phyloP scores from a whole-genome alignment of 2,888 invertebrate species.

The Tyria jacobaeae region DNA sequence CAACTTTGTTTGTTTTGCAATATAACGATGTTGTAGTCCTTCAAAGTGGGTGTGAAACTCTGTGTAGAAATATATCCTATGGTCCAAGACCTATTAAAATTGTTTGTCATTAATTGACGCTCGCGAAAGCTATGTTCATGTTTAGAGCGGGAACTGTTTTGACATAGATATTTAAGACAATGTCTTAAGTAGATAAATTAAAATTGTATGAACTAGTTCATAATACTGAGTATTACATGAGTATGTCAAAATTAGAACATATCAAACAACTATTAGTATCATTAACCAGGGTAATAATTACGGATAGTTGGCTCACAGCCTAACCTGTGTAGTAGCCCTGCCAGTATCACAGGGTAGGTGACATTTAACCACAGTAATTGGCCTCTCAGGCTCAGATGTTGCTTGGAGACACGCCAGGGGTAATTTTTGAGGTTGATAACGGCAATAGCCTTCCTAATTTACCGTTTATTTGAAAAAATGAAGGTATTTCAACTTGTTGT shows the following conservation, averaged over 20 bases:
- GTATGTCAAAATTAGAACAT: neutral
- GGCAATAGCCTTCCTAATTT: conserved; percentile 31
- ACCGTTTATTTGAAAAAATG: conserved; percentile 23
- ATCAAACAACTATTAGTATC: conserved; percentile 22
- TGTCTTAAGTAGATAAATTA: too few species aligned
- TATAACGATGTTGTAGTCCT: conserved; percentile 17
- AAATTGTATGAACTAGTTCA: too few species aligned
- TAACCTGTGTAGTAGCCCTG: conserved; percentile 58
- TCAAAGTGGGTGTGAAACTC: conserved; percentile 9
- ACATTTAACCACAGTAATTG: conserved; percentile 63
- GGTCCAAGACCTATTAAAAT: neutral
- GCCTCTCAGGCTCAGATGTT: conserved; percentile 53
- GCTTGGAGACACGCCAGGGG: conserved; percentile 59
- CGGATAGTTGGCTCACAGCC: conserved; percentile 61
- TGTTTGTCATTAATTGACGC: neutral
- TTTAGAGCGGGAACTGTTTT: neutral
- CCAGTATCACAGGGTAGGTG: conserved; percentile 60
- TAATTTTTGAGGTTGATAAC: conserved; percentile 45
- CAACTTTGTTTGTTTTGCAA: conserved; percentile 21
- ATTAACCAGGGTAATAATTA: conserved; percentile 41
- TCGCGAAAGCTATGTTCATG: neutral
- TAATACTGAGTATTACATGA: too few species aligned
- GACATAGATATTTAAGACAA: neutral
- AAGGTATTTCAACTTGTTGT: neutral
- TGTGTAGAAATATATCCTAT: neutral